Base-by-base conservation (phyloP, 92 coral and sea anemone species). In the Paragorgia papillata region DNA sequence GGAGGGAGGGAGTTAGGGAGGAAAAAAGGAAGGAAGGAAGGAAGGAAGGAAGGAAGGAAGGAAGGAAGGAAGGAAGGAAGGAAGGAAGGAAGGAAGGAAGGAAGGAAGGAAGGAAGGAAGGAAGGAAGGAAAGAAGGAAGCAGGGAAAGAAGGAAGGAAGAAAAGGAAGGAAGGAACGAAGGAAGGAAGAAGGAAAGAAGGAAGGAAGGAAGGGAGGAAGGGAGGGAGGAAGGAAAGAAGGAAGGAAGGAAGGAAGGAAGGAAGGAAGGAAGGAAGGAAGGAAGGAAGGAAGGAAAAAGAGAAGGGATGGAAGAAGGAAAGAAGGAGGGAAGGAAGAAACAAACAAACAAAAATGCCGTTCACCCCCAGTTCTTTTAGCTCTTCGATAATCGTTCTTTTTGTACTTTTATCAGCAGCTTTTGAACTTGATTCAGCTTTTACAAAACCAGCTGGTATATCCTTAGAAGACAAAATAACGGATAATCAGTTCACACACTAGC, bases 321-420 rank as follows among this genome's bases (percentile, higher is more conserved):
- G 53, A 46, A 6, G 2, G 53, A 46, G n/a, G n/a, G 53, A 46
- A 46, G n/a, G 15, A 46, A 15, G 53, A n/a, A 46, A 2, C 14
- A 9, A 6, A n/a, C 2, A 7, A 7, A 2, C 41, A 19, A 68
- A 29, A 20, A 35, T 43, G 3, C 24, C 3, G 18, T 35, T 44
- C 46, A 68, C 75, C 20, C 46, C 35, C 13, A 68, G 75, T 39
- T 68, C 57, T 1, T 48, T 39, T 39, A 68, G 24, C 33, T 56
- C 18, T 3, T 56, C 17, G 2, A 56, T 9, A 56, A 56, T 10
- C 15, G 26, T 10, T 37, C 48, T 30, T 20, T 63, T 37, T 10
- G n/a, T 6, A 46, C 2, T 46, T 46, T 7, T n/a, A 6, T 46
- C n/a, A 7, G 2, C 53, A 15, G 12, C 15, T 46, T 15, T 15